These are phyloP conservation scores for Forbesichthys agassizii DNA, from an alignment of 2,113 vertebrate genomes.

Conservation along the genomic window DNA sequence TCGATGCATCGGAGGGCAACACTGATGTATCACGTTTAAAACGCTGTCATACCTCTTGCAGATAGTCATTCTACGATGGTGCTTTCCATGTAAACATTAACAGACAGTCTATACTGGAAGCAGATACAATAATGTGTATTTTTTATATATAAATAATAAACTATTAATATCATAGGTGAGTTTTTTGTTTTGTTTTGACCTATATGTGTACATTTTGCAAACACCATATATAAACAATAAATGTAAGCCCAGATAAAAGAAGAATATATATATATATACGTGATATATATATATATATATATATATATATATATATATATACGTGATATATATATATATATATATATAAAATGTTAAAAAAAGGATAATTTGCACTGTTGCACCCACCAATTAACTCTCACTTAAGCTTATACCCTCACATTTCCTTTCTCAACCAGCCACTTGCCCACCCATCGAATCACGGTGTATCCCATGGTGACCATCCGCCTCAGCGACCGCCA, in stretches of 20 bases:
- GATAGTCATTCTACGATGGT: too few species aligned
- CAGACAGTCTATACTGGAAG: too few species aligned
- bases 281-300: too few species aligned
- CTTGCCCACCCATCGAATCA: slow-evolving; percentile 92
- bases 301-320: neutral
- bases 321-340: neutral
- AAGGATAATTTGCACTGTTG: neutral
- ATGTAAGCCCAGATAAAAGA: neutral
- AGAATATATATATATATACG: neutral
- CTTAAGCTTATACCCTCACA: neutral
- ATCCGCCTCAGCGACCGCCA: slow-evolving; percentile 92
- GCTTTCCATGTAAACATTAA: too few species aligned
- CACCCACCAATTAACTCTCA: too few species aligned
- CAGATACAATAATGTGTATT: neutral
- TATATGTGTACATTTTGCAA: neutral
- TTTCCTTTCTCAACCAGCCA: slow-evolving; percentile 76
- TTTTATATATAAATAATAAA: too few species aligned
- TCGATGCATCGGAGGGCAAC: too few species aligned
- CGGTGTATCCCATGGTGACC: slow-evolving; percentile 92
- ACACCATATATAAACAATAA: neutral
- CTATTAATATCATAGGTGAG: too few species aligned
- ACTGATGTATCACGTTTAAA: too few species aligned
- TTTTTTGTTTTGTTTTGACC: too few species aligned
- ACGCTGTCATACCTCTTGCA: too few species aligned
- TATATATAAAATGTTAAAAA: neutral